phyloP scores from a whole-genome alignment of 2,113 vertebrate genomes.

The Clarias macrocephalus region DNA sequence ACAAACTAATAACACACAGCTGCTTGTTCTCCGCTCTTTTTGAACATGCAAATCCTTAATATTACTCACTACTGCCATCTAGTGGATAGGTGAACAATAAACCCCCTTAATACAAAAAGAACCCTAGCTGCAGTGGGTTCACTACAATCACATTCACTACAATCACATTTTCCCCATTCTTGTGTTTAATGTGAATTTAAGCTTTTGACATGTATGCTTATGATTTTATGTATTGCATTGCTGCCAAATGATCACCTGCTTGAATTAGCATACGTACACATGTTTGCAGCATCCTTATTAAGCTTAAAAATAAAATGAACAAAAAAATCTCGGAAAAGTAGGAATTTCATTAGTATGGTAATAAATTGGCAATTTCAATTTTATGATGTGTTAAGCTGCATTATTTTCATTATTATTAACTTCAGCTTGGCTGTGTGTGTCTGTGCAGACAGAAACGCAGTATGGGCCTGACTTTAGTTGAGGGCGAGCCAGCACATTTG shows the following conservation, averaged over 20 bases:
- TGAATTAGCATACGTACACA: not conserved
- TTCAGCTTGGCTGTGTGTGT: not conserved
- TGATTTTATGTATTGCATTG: not conserved
- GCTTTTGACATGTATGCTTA: not conserved
- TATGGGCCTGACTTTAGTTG: constrained; percentile 93
- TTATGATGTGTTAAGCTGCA: not conserved
- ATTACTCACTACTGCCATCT: too few relatives aligned
- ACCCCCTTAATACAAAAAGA: too few relatives aligned
- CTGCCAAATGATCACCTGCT: not conserved
- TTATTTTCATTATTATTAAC: not conserved
- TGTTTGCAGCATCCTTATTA: not conserved
- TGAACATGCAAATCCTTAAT: too few relatives aligned
- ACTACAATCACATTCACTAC: not conserved
- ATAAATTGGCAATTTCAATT: not conserved
- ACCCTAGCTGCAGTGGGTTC: too few relatives aligned
- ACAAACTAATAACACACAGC: too few relatives aligned
- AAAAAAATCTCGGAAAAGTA: not conserved
- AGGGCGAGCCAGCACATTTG: constrained; percentile 83
- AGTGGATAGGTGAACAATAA: too few relatives aligned
- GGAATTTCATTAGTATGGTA: not conserved
- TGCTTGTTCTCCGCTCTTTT: too few relatives aligned
- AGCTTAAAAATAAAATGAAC: not conserved
- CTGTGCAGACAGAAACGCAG: constrained; percentile 88
- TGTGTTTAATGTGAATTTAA: not conserved
- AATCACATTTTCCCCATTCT: not conserved